Evolutionary conservation across 2,113 vertebrate genomes (phyloP), one percentile per base, ranked within the genome.

Genomic region (Tenrec ecaudatus): DNA sequence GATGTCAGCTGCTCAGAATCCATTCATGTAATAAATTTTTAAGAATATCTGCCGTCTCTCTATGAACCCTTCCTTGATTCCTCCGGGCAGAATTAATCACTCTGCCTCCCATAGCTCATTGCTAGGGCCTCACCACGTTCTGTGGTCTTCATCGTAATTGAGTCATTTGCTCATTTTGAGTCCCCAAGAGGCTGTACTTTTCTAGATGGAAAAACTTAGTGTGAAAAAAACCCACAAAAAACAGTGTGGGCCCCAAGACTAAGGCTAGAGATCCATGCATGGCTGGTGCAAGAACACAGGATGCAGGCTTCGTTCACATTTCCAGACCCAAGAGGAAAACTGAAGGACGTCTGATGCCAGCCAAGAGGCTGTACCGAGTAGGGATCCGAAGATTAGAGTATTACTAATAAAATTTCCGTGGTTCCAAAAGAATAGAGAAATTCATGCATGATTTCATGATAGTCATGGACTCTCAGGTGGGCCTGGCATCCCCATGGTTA

Each of bases 11-110:
- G 60, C 89, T 94, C 57, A 75, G 77, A 96, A 94, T 90, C 78
- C 95, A 95, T 92, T 94, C 88, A 95, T 78, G 82, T 79, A 93
- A 95, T 88, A 88, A 27, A 53, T 90, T 94, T 89, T 81, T 4
- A 62, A 75, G 25, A 64, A 86, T 71, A 82, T 90, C 69, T 85
- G 53, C 93, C 82, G 95, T 93, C 90, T 36, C 90, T 36, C 69
- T 9, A 3, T 40, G 43, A 94, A 80, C 85, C 82, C 53, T 82
- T 58, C 69, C 79, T 14, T 17, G 10, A 88, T 38, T 82, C 91
- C 76, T 91, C 75, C 43, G 47, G 94, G 73, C 66, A 75, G 82
- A 89, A 89, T 94, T 80, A 92, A 93, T 91, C 86, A 89, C 20
- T 25, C 64, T 91, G 64, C 79, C 27, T 88, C 69, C 64, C 86